These are phyloP conservation scores for Lepilemur septentrionalis DNA, from an alignment of 2,797 vertebrate species.

Conservation along the genomic window DNA sequence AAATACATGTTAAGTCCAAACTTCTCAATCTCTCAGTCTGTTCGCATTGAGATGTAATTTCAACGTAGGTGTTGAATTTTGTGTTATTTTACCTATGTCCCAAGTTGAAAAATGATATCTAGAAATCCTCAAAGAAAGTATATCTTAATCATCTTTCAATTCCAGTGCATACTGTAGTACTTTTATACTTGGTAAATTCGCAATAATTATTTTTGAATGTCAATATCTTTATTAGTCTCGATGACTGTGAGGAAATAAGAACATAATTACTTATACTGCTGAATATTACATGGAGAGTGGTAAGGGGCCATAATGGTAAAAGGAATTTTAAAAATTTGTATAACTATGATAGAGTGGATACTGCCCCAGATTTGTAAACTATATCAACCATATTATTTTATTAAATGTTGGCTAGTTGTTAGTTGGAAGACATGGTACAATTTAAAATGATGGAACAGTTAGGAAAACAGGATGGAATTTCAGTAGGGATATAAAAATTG, in stretches of 20 bases:
- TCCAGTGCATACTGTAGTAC: not conserved
- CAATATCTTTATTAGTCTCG: not conserved
- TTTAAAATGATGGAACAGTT: slow-evolving; percentile 31
- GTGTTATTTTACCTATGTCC: not conserved
- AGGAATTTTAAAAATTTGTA: not conserved
- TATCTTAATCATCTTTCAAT: not conserved
- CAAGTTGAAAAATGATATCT: not conserved
- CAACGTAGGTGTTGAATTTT: not conserved
- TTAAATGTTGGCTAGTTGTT: slow-evolving; percentile 26
- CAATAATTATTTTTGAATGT: not conserved
- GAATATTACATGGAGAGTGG: not conserved
- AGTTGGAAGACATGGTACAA: not conserved
- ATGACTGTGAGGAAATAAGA: not conserved
- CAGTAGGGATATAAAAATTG: not conserved
- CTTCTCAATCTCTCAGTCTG: not conserved
- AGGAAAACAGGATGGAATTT: slow-evolving; percentile 43
- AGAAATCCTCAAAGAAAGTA: not conserved
- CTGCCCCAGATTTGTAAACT: not conserved
- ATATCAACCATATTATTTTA: not conserved
- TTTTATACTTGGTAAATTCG: slow-evolving; percentile 13
- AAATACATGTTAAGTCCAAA: not conserved
- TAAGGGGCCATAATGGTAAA: not conserved
- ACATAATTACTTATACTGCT: not conserved
- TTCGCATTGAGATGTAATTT: slow-evolving; percentile 6
- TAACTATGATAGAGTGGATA: not conserved